These are phyloP conservation scores for Nomada ruficornis DNA, from an alignment of 2,888 invertebrate species.

Conservation along the genomic window DNA sequence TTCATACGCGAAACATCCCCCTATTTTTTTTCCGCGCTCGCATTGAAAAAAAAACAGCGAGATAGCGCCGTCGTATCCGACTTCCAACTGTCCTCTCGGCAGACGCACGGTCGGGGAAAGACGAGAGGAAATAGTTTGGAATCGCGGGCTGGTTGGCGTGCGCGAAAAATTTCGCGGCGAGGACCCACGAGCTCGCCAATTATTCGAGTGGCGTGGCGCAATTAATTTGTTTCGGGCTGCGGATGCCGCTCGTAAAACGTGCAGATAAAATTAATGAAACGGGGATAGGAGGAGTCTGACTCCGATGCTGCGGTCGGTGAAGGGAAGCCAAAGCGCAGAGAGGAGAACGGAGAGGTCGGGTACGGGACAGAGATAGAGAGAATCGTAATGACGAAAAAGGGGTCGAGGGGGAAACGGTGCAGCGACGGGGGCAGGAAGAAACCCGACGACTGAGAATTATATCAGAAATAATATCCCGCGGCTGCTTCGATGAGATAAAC, in stretches of 20 bases:
- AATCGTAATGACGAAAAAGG: constrained; percentile 51
- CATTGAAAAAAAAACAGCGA: neutral
- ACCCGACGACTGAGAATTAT: constrained; percentile 54
- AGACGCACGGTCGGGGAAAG: no score
- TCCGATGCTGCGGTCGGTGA: constrained; percentile 52
- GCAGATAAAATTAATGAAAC: constrained; percentile 79
- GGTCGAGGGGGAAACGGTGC: constrained; percentile 19
- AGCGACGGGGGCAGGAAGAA: constrained; percentile 41
- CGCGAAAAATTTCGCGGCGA: constrained; percentile 44
- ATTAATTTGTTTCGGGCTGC: constrained; percentile 77
- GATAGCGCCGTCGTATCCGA: constrained; percentile 5
- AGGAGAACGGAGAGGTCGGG: constrained; percentile 38
- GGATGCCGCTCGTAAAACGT: constrained; percentile 78
- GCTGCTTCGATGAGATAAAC: constrained; percentile 54
- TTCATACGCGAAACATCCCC: neutral
- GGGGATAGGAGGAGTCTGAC: constrained; percentile 48
- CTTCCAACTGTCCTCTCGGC: neutral
- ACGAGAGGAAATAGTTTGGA: constrained; percentile 10
- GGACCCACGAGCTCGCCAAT: constrained; percentile 71
- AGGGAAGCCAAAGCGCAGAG: constrained; percentile 51
- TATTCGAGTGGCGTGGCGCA: constrained; percentile 77
- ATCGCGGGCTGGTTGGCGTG: constrained; percentile 22
- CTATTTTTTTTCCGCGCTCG: no score
- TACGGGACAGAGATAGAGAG: constrained; percentile 3
- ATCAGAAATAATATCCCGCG: constrained; percentile 69